A percentile compares a stretch with the other conserved stretches of the same genome.
Evolutionary conservation across 2,113 vertebrate genomes (phyloP).

Genomic region (Dasyurus viverrinus): DNA sequence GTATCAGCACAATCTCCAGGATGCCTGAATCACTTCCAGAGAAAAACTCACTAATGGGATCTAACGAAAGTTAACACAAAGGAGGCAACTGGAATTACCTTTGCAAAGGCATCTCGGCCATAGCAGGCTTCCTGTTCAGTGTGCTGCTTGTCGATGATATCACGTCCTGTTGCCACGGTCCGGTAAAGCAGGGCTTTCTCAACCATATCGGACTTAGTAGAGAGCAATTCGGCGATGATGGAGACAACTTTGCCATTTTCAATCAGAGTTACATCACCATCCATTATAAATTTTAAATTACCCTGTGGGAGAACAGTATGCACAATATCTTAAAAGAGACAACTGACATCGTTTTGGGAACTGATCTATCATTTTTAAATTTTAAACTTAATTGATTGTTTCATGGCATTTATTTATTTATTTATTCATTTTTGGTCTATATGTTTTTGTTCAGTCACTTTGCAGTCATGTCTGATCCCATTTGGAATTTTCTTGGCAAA

Average conservation of each 20-base stretch:
- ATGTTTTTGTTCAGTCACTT: background rate
- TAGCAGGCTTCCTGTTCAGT: slow-evolving; percentile 95
- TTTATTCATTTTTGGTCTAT: slow-evolving; percentile 12
- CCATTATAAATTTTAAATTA: slow-evolving; percentile 92
- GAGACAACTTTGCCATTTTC: slow-evolving; percentile 91
- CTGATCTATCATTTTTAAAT: background rate
- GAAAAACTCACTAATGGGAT: background rate
- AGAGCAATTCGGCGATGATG: slow-evolving; percentile 89
- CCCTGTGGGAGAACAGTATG: slow-evolving; percentile 84
- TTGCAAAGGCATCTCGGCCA: slow-evolving; percentile 95
- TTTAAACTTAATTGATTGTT: background rate
- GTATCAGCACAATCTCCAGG: background rate
- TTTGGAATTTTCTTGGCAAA: background rate
- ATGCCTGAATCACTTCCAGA: background rate
- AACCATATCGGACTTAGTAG: slow-evolving; percentile 91
- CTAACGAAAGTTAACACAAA: background rate
- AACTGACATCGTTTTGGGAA: background rate
- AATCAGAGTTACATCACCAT: slow-evolving; percentile 93
- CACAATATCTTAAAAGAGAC: background rate
- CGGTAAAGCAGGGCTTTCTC: slow-evolving; percentile 96
- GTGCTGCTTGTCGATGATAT: slow-evolving; percentile 98
- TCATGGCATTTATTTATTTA: no score
- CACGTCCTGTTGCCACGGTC: slow-evolving; percentile 94
- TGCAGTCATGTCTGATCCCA: background rate
- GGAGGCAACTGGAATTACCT: slow-evolving; percentile 82